phyloP scores from a whole-genome alignment of 2,888 invertebrate genomes.

The Chironomus riparius region DNA sequence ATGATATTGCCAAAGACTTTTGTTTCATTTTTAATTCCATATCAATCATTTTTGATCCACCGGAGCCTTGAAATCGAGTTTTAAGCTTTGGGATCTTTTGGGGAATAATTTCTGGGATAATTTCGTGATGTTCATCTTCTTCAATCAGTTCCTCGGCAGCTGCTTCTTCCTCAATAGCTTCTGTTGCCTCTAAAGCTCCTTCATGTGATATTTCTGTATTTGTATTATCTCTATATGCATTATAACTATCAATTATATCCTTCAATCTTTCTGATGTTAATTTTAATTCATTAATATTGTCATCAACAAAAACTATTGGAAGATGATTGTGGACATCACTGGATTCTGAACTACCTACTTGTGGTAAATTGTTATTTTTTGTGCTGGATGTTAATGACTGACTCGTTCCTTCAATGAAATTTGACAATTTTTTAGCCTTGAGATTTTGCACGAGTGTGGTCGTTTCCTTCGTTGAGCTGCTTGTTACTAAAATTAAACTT shows the following conservation, averaged over 20 bases:
- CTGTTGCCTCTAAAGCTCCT: slow-evolving; percentile 32
- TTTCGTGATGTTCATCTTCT: slow-evolving; percentile 6
- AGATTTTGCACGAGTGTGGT: slow-evolving; percentile 60
- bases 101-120: not conserved
- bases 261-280: slow-evolving; percentile 32
- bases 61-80: slow-evolving; percentile 33
- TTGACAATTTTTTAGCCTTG: slow-evolving; percentile 55
- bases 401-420: slow-evolving; percentile 48
- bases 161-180: slow-evolving; percentile 24
- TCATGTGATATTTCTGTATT: slow-evolving; percentile 32
- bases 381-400: not conserved
- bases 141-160: not conserved
- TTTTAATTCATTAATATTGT: slow-evolving; percentile 5
- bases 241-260: slow-evolving; percentile 38
- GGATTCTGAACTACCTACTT: no score
- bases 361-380: not conserved
- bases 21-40: slow-evolving; percentile 39
- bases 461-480: slow-evolving; percentile 52
- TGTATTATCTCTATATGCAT: slow-evolving; percentile 38
- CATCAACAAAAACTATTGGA: not conserved
- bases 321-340: no score
- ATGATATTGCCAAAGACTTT: slow-evolving; percentile 46
- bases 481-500: slow-evolving; percentile 48
- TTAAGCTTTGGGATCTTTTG: slow-evolving; percentile 13
- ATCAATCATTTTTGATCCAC: slow-evolving; percentile 35